Evolutionary conservation across 2,888 invertebrate genomes (phyloP).

Genomic region (Nymphalis urticae): DNA sequence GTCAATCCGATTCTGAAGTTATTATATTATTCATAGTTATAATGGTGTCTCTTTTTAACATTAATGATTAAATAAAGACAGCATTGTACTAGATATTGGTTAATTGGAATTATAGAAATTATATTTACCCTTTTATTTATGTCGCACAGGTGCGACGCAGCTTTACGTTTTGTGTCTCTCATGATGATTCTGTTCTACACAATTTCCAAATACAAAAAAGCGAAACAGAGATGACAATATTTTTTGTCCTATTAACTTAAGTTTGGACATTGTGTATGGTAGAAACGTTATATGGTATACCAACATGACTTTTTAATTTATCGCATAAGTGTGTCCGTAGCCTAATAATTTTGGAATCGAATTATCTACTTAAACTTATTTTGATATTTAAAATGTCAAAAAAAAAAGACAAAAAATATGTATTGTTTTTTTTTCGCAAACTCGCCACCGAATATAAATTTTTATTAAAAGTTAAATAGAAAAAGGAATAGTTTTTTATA

Average conservation of each 20-base stretch:
- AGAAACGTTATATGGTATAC: no score
- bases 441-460: conserved; percentile 38
- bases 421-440: conserved; percentile 35
- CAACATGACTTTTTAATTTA: no score
- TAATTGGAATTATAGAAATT: not conserved
- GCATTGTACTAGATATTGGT: not conserved
- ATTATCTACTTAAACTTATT: conserved; percentile 31
- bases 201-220: no score
- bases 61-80: not conserved
- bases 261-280: no score
- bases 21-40: not conserved
- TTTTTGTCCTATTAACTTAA: no score
- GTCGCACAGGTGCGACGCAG: not conserved
- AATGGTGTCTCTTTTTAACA: conserved; percentile 1
- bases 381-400: conserved; percentile 14
- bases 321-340: not conserved
- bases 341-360: conserved; percentile 43
- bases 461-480: conserved; percentile 19
- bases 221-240: no score
- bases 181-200: no score
- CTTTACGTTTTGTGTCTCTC: not conserved
- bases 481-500: conserved; percentile 17
- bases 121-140: not conserved
- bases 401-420: conserved; percentile 31
- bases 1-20: conserved; percentile 18